A percentile compares a stretch with the other conserved stretches of the same genome.
These are phyloP conservation scores for Ormyrus nitidulus DNA, from an alignment of 2,888 invertebrate species.

Conservation along the genomic window DNA sequence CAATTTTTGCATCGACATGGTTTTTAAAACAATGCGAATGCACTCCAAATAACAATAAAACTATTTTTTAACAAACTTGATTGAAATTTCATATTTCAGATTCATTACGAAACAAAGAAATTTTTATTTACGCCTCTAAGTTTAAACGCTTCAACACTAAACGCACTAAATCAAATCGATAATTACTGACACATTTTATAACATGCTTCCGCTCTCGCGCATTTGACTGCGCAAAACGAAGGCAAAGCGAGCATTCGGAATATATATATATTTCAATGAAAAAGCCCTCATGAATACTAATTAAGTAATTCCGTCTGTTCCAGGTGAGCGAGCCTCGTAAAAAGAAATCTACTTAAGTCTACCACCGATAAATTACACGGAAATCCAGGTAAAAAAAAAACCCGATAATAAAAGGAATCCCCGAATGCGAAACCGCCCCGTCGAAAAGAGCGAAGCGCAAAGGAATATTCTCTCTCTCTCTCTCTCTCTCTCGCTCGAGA, in stretches of 20 bases:
- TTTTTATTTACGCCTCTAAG: too few relatives aligned
- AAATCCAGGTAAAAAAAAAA: slow-evolving; percentile 13
- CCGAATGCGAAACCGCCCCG: slow-evolving; percentile 16
- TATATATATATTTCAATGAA: not conserved
- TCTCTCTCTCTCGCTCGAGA: too few relatives aligned
- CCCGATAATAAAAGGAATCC: slow-evolving; percentile 42
- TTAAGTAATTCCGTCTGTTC: slow-evolving; percentile 3
- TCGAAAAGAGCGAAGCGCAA: slow-evolving; percentile 8
- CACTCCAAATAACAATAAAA: slow-evolving; percentile 8
- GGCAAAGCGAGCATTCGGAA: not conserved
- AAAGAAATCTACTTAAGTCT: not conserved
- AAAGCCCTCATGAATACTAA: slow-evolving; percentile 1
- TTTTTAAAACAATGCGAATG: slow-evolving; percentile 16
- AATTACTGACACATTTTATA: too few relatives aligned
- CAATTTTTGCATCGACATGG: slow-evolving; percentile 18
- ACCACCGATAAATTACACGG: slow-evolving; percentile 5
- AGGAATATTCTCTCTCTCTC: not conserved
- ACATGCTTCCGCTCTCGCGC: not conserved
- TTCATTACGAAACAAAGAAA: too few relatives aligned
- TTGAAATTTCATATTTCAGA: too few relatives aligned
- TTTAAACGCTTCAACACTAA: too few relatives aligned
- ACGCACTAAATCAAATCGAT: too few relatives aligned
- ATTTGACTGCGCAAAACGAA: not conserved
- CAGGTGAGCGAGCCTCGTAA: slow-evolving; percentile 11
- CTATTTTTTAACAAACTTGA: not conserved